phyloP scores from a whole-genome alignment of 2,113 vertebrate genomes.

The Pituophis catenifer region DNA sequence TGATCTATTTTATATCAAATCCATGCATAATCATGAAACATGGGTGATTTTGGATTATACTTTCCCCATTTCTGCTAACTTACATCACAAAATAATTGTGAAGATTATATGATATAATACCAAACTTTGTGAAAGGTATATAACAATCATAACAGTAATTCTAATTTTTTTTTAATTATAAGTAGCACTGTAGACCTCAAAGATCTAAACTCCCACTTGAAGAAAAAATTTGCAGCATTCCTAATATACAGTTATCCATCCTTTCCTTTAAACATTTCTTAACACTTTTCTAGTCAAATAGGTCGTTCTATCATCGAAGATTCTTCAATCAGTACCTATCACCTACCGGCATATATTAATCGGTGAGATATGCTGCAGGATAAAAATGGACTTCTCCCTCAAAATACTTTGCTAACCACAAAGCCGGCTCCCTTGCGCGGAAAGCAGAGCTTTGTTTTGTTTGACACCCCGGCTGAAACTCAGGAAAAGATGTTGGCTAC shows the following conservation, averaged over 20 bases:
- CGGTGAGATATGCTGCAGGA: too few relatives aligned
- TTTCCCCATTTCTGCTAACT: background rate
- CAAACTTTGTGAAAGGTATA: background rate
- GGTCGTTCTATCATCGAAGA: background rate
- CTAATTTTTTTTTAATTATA: background rate
- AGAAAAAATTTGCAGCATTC: background rate
- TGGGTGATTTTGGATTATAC: too few relatives aligned
- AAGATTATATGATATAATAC: background rate
- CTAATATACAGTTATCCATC: background rate
- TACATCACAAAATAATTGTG: background rate
- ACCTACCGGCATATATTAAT: background rate
- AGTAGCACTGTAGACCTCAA: background rate
- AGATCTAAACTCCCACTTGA: background rate
- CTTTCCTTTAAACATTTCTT: background rate
- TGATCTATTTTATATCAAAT: background rate
- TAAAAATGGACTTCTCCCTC: background rate
- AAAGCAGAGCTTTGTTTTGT: background rate
- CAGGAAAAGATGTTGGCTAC: background rate
- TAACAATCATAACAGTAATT: background rate
- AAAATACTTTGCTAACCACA: background rate
- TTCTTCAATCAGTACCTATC: background rate
- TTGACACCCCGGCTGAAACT: background rate
- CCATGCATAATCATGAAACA: background rate
- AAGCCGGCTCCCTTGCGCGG: background rate
- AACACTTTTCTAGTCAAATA: background rate